Percentiles rank a stretch among this genome's conserved stretches.
Evolutionary conservation across 2,113 vertebrate species (phyloP).

Genomic region (Esox niger): DNA sequence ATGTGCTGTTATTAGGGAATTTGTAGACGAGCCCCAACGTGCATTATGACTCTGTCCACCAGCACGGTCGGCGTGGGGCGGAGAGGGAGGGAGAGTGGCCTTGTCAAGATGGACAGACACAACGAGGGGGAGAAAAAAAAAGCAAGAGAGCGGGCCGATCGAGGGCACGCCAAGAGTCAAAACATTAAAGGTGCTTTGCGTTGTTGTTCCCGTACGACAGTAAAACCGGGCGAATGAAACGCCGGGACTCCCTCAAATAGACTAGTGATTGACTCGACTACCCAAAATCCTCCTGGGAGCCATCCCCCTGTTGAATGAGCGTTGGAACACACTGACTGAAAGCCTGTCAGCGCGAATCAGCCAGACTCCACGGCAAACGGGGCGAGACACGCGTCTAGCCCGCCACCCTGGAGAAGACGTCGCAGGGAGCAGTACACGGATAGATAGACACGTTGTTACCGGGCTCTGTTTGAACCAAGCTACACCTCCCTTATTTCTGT

Average conservation of each 20-base stretch:
- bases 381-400: constrained; percentile 1
- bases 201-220: constrained; percentile 23
- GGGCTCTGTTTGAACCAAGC: constrained; percentile 21
- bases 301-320: constrained; percentile 20
- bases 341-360: constrained; percentile 39
- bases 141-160: not conserved
- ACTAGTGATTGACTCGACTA: constrained; percentile 52
- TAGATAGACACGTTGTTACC: constrained; percentile 2
- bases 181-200: constrained; percentile 39
- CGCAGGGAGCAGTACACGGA: constrained; percentile 23
- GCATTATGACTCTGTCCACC: constrained; percentile 65
- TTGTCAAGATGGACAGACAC: constrained; percentile 53
- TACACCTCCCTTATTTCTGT: constrained; percentile 29
- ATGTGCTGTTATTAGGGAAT: constrained; percentile 81
- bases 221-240: constrained; percentile 37
- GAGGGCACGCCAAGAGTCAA: constrained; percentile 1
- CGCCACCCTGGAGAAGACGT: constrained; percentile 22
- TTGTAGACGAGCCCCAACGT: constrained; percentile 75
- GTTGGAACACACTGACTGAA: constrained; percentile 42
- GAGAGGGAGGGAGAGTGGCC: constrained; percentile 18
- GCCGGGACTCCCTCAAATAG: constrained; percentile 46
- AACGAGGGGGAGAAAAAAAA: not conserved
- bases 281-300: not conserved
- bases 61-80: constrained; percentile 65
- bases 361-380: constrained; percentile 7